phyloP scores from a whole-genome alignment of 2,797 vertebrate genomes.

The Falco novaeseelandiae region DNA sequence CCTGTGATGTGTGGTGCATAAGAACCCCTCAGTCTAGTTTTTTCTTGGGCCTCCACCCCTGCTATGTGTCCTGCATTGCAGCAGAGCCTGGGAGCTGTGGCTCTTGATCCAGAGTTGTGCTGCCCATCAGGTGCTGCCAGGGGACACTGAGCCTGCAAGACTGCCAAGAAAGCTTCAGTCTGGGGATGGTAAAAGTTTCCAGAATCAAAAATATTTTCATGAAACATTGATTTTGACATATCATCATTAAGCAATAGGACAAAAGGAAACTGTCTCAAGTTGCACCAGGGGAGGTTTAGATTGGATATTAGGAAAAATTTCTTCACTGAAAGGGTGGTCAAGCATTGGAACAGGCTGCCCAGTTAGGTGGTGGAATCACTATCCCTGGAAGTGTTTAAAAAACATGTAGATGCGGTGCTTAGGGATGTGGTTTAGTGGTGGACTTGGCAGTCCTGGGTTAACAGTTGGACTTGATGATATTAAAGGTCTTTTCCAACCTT shows the following conservation, averaged over 20 bases:
- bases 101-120: not conserved
- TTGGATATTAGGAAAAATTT: too few relatives aligned
- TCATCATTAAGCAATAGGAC: not conserved
- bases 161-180: not conserved
- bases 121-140: not conserved
- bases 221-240: not conserved
- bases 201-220: not conserved
- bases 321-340: too few relatives aligned
- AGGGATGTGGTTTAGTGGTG: too few relatives aligned
- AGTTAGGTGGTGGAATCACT: too few relatives aligned
- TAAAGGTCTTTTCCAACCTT: too few relatives aligned
- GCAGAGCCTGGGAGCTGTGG: not conserved
- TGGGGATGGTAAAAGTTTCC: not conserved
- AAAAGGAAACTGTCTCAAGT: too few relatives aligned
- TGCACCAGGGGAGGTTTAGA: too few relatives aligned
- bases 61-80: not conserved
- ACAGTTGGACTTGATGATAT: too few relatives aligned
- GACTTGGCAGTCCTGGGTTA: too few relatives aligned
- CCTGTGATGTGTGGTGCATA: rapidly evolving
- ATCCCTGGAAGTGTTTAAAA: too few relatives aligned
- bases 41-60: not conserved
- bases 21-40: not conserved
- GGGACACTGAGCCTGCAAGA: not conserved
- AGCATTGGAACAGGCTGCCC: too few relatives aligned
- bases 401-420: too few relatives aligned